Percentiles rank a stretch among this genome's conserved stretches.
Evolutionary conservation across 2,888 invertebrate species (phyloP).

Genomic region (Rosalia funebris): DNA sequence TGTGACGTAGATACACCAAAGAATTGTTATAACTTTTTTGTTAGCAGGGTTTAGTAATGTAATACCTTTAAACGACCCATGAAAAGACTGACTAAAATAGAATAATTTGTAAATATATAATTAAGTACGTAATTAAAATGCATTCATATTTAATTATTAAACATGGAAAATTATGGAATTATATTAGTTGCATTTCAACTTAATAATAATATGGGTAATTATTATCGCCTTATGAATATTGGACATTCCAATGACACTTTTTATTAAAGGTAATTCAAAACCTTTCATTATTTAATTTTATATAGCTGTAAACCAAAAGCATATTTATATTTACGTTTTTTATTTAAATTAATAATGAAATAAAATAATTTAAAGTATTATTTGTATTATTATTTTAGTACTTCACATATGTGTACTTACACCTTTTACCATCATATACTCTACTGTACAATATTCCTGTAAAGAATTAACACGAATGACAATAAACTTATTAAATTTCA

Average conservation of each 20-base stretch:
- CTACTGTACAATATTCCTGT: no score
- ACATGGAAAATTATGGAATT: conserved; percentile 17
- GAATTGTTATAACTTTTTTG: no score
- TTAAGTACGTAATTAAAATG: conserved; percentile 6
- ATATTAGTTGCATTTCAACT: conserved; percentile 17
- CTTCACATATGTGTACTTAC: no score
- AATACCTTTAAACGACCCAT: conserved; percentile 5
- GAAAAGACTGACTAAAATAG: conserved; percentile 20
- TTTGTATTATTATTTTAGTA: no score
- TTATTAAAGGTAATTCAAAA: conserved; percentile 7
- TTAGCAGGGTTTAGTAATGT: conserved; percentile 9
- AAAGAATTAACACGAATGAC: no score
- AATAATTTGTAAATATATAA: conserved; percentile 18
- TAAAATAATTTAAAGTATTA: neutral
- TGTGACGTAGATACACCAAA: neutral
- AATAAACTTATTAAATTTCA: no score
- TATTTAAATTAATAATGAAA: neutral
- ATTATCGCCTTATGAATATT: conserved; percentile 17
- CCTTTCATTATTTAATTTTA: conserved; percentile 13
- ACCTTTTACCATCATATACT: no score
- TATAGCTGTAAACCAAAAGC: conserved; percentile 32
- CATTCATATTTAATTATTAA: conserved; percentile 13
- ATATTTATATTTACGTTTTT: conserved; percentile 9
- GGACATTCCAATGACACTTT: conserved; percentile 31
- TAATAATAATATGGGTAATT: conserved; percentile 10